Base-by-base conservation (phyloP, 2,113 vertebrate genomes). In the Cephalopholis sonnerati region DNA sequence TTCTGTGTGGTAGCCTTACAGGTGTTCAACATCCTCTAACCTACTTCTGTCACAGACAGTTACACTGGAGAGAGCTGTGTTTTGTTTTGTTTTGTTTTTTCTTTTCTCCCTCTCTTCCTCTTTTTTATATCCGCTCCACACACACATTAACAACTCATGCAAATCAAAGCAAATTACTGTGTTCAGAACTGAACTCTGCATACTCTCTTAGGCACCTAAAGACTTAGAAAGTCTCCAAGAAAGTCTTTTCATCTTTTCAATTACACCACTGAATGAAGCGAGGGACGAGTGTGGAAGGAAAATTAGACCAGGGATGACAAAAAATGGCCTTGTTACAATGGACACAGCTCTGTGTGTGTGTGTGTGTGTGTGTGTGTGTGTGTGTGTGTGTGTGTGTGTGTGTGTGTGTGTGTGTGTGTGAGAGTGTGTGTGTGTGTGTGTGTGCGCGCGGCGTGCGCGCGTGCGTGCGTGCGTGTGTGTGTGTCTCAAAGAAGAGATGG, bases 161-260 rank as follows among this genome's bases (percentile, higher is more conserved):
- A 74, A 74, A 66, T 85, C 58, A 66, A 62, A 71, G 79, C 16
- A 70, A 73, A 87, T 73, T 1, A 62, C 29, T 20, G 77, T 25
- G 41, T 79, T 86, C 77, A 75, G 81, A 81, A 81, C 25, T 39
- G 5, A 83, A 74, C 76, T 53, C 72, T 58, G 59, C 41, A 10
- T 22, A 58, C 70, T 75, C 86, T 77, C 73, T 70, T 18, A 77
- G 71, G 58, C 55, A 44, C 68, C 55, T 32, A 59, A 64, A 72
- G 69, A 81, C 53, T 50, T 4, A 27, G 22, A 36, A 70, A 65
- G 62, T 67, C 25, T 70, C 57, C 2, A 8, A 78, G 27, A 77
- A 63, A 53, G 16, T 79, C 68, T 74, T 84, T 77, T 87, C 71
- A 87, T 84, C 74, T 75, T 81, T 89, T 78, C 84, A 89, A 65